phyloP scores from a whole-genome alignment of 2,113 vertebrate genomes.

The Acanthochromis polyacanthus region DNA sequence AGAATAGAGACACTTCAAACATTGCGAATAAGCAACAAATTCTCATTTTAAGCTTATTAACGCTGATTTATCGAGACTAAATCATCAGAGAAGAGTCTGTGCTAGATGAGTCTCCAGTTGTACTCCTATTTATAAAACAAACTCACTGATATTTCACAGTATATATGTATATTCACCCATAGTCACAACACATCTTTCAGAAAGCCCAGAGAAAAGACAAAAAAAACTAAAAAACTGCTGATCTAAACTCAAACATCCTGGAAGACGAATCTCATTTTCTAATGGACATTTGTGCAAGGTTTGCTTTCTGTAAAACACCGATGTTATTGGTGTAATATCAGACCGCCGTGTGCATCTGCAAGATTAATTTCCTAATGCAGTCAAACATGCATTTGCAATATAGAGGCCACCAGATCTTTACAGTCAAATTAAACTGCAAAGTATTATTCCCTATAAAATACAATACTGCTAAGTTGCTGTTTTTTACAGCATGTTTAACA shows the following conservation, averaged over 20 bases:
- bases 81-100: background rate
- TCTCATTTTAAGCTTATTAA: slow-evolving; percentile 6
- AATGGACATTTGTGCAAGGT: slow-evolving; percentile 42
- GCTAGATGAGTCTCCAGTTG: slow-evolving; percentile 5
- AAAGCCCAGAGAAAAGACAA: background rate
- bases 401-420: background rate
- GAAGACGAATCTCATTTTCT: slow-evolving; percentile 51
- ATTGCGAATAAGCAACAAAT: background rate
- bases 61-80: slow-evolving; percentile 15
- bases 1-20: too few relatives aligned
- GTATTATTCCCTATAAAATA: slow-evolving; percentile 4
- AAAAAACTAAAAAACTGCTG: background rate
- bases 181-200: background rate
- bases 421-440: slow-evolving; percentile 22
- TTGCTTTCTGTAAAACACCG: slow-evolving; percentile 25
- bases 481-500: background rate
- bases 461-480: background rate
- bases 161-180: background rate
- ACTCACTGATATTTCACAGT: background rate
- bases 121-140: background rate
- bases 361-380: slow-evolving; percentile 58
- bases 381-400: slow-evolving; percentile 39
- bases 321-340: slow-evolving; percentile 34
- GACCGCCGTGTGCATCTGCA: slow-evolving; percentile 24
- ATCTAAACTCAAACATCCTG: slow-evolving; percentile 16